Percentiles rank a stretch among this genome's conserved stretches.
Evolutionary conservation across 2,113 vertebrate genomes (phyloP).

Genomic region (Bubo bubo): DNA sequence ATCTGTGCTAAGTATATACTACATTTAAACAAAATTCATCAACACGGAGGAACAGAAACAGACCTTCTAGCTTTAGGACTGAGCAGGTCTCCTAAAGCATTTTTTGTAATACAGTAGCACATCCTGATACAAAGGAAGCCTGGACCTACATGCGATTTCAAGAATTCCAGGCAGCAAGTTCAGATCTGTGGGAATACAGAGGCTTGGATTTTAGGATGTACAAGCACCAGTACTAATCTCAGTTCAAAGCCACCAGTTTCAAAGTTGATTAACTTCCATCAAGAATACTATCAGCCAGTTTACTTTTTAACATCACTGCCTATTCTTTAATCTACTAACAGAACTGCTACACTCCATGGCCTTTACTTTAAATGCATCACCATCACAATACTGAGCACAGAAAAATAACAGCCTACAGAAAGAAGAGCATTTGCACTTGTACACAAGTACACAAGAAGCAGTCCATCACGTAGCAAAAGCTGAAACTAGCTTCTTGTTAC

Average conservation of each 20-base stretch:
- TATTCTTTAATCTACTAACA: background rate
- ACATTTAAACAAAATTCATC: background rate
- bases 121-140: background rate
- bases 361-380: background rate
- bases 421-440: background rate
- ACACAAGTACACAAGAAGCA: background rate
- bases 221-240: background rate
- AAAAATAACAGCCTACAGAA: background rate
- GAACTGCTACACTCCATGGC: background rate
- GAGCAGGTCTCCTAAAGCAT: background rate
- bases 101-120: background rate
- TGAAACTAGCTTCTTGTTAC: background rate
- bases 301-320: background rate
- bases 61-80: background rate
- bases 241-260: background rate
- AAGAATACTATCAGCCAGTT: background rate
- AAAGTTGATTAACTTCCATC: background rate
- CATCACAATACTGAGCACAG: background rate
- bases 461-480: background rate
- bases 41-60: background rate
- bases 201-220: background rate
- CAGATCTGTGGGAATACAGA: background rate
- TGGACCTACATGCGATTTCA: background rate
- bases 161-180: background rate
- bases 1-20: background rate